Evolutionary conservation across 1,140 invertebrate species (phyloP), one percentile per base, ranked within the genome.

Genomic region (Trichogramma pretiosum): DNA sequence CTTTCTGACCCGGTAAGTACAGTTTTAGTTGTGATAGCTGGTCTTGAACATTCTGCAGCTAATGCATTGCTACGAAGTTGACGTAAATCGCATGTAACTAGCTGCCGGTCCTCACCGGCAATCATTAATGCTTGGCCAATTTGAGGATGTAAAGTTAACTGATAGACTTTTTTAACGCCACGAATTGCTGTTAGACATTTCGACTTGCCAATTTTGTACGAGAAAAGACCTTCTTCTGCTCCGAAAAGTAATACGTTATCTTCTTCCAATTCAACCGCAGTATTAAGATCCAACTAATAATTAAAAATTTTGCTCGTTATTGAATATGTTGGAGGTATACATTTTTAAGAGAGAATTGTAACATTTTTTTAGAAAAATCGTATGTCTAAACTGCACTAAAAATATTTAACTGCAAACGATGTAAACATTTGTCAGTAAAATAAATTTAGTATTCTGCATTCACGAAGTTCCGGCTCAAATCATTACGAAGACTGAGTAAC

Each of bases 61-160:
- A 79, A 61, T 2, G 77, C 75, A 42, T 80, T 75, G 33, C 73
- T 76, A 40, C 77, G 76, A 16, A 87, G 56, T 55, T 82, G 74
- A 17, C 79, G 74, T 28, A 82, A 71, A 57, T 83, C 78, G 54
- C 80, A 79, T 16, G 74, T 74, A 10, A 83, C 75, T 1, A 88
- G 61, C 23, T 75, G 69, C 28, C 82, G 74, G n/a, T 79, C 78
- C 46, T 77, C 73, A 1, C 81, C 80, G 22, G 77, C 78, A 52
- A 84, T 81, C 68, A 85, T 77, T 21, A 87, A 61, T n/a, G 78
- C 78, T 18, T 78, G 60, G 33, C 75, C 75, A 13, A 85, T 56
- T 2, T 74, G 67, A 10, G 69, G 58, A 30, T 83, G 71, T 11
- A 80, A 58, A 2, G 75, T 70, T 26, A 87, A 74, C 52, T 82